Percentiles rank a stretch among this genome's conserved stretches.
Conservation (phyloP, 2,888 invertebrate species). For the Mellilla xanthometata region DNA sequence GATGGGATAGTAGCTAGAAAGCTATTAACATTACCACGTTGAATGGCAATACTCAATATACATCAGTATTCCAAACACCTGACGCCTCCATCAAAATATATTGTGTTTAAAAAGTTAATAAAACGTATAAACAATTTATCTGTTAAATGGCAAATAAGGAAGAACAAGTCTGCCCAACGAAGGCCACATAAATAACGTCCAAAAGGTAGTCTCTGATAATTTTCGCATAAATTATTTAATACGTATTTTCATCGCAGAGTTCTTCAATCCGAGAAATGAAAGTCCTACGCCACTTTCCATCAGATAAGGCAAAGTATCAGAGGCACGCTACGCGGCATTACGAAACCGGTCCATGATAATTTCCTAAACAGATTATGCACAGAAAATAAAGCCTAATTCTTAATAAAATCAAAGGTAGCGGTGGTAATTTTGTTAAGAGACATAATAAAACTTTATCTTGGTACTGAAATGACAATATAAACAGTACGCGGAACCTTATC, state of each 20-base stretch:
- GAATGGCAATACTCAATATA: no score
- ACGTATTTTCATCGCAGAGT: neutral
- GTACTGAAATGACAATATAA: constrained; percentile 40
- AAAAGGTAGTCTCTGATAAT: no score
- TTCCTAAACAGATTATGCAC: constrained; percentile 26
- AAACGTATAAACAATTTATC: no score
- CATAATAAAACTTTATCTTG: constrained; percentile 65
- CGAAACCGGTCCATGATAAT: constrained; percentile 24
- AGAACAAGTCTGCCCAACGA: no score
- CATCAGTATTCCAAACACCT: no score
- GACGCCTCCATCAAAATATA: no score
- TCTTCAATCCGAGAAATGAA: constrained; percentile 13
- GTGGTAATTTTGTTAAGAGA: constrained; percentile 44
- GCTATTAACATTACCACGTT: no score
- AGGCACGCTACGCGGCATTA: constrained; percentile 18
- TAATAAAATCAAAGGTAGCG: constrained; percentile 50
- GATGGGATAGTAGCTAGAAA: no score
- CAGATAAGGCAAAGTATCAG: constrained; percentile 14
- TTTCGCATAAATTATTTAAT: no score
- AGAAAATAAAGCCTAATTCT: constrained; percentile 41
- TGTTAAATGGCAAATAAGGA: no score
- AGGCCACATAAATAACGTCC: no score
- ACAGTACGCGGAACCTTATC: constrained; percentile 10
- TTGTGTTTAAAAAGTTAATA: no score
- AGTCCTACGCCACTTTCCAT: constrained; percentile 11